Conservation (phyloP, 2,113 vertebrate genomes). For the Paradoxurus hermaphroditus region DNA sequence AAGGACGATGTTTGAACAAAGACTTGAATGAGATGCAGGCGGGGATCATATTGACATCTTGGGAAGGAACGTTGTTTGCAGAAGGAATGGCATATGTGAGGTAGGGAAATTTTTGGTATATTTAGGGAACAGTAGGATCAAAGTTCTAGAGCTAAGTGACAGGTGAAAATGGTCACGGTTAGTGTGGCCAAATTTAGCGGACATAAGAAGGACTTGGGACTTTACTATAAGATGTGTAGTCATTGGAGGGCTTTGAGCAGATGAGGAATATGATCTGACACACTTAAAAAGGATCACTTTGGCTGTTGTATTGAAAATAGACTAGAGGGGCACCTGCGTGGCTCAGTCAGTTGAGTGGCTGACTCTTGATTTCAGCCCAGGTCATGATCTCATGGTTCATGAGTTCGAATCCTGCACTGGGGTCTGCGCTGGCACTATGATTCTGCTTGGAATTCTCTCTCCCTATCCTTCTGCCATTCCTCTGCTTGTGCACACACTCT, state of each 20-base stretch:
- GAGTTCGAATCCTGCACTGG: too few species aligned
- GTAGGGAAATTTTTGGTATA: neutral
- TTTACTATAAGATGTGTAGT: neutral
- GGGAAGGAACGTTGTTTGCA: neutral
- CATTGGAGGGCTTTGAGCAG: neutral
- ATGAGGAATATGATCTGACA: neutral
- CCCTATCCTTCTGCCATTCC: too few species aligned
- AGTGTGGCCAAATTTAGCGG: neutral
- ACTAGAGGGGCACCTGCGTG: neutral
- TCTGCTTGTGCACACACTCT: too few species aligned
- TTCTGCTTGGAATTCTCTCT: too few species aligned
- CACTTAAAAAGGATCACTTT: neutral
- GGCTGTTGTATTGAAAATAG: neutral
- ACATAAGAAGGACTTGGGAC: neutral
- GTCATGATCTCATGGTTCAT: too few species aligned
- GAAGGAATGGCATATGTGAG: neutral
- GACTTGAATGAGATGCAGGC: neutral
- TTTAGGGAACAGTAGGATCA: neutral
- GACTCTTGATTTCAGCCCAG: too few species aligned
- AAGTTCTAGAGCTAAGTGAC: neutral
- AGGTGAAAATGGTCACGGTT: neutral
- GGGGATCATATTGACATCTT: neutral
- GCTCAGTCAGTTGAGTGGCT: too few species aligned
- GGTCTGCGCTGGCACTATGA: too few species aligned
- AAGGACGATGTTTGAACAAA: neutral